phyloP scores from a whole-genome alignment of 1,140 invertebrate species.

The Eueides isabella region DNA sequence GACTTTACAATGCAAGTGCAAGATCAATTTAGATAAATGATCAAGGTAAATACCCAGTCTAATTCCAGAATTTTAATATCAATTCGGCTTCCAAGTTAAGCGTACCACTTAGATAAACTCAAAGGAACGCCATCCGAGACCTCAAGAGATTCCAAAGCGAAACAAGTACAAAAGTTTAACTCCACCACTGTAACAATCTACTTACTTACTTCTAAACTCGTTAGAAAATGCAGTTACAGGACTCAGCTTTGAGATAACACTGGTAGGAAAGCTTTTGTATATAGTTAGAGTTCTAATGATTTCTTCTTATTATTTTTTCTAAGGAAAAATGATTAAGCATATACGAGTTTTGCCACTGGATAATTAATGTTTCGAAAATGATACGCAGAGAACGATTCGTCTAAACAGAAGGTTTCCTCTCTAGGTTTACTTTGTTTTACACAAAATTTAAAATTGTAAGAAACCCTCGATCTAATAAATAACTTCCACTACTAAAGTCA shows the following conservation, averaged over 20 bases:
- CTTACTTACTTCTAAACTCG: slow-evolving; percentile 3
- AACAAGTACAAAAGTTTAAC: not conserved
- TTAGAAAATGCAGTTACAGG: slow-evolving; percentile 6
- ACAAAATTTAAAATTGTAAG: too few relatives aligned
- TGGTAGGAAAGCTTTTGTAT: not conserved
- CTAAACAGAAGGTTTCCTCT: too few relatives aligned
- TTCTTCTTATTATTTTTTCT: not conserved
- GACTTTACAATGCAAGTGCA: too few relatives aligned
- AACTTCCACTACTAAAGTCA: too few relatives aligned
- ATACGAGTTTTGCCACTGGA: too few relatives aligned
- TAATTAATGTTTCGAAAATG: too few relatives aligned
- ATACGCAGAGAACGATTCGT: too few relatives aligned
- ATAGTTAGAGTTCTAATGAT: not conserved
- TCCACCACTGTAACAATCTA: not conserved
- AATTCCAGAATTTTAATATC: not conserved
- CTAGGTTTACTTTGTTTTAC: too few relatives aligned
- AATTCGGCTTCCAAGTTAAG: not conserved
- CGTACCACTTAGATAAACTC: not conserved
- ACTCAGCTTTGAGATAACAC: not conserved
- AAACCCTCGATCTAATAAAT: too few relatives aligned
- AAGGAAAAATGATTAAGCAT: too few relatives aligned
- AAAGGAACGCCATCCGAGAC: not conserved
- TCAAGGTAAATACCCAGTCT: not conserved
- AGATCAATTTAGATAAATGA: too few relatives aligned
- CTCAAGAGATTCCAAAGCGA: slow-evolving; percentile 6